Base-by-base conservation (phyloP, 2,797 vertebrate species). In the Tamandua tetradactyla region DNA sequence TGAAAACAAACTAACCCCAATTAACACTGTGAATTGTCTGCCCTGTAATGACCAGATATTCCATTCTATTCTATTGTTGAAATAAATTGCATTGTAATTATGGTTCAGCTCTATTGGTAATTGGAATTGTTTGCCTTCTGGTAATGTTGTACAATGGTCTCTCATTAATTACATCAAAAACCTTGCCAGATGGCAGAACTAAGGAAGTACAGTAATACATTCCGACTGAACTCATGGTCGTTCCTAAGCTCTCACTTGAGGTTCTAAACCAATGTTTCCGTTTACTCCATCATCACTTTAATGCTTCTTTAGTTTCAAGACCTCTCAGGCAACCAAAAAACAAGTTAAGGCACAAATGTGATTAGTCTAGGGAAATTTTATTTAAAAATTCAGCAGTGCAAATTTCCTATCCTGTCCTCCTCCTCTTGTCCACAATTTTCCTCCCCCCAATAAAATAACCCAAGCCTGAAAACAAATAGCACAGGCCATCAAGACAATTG, bases 71-170 rank as follows among this genome's bases (percentile, higher is more conserved):
- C 94, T 93, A 95, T 97, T 98, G 97, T 95, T 94, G 96, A 98
- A 97, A 97, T 98, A 95, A 97, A 98, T 98, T 98, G 97, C 96
- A 96, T 97, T 97, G 95, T 97, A 97, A 98, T 98, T 96, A 95
- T 76, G 87, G 94, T 89, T 97, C 97, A 97, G 96, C 96, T 96
- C 88, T 93, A 89, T 90, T 95, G 74, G 93, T 97, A 97, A 97
- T 97, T 98, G 98, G 94, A 97, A 97, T 96, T 96, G 96, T 96
- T 98, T 98, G 91, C 95, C 89, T 97, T 94, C 95, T 98, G 94
- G 94, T 96, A 94, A 96, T 97, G 91, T 59, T 82, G n/a, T 95
- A 80, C 87, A 79, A 93, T 74, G 83, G 95, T 97, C 75, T 96
- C 71, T 92, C 97, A 94, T 98, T 97, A 97, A 98, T 97, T 96